Base-by-base conservation (phyloP, 2,888 invertebrate species). In the Drosophila stalkeri region DNA sequence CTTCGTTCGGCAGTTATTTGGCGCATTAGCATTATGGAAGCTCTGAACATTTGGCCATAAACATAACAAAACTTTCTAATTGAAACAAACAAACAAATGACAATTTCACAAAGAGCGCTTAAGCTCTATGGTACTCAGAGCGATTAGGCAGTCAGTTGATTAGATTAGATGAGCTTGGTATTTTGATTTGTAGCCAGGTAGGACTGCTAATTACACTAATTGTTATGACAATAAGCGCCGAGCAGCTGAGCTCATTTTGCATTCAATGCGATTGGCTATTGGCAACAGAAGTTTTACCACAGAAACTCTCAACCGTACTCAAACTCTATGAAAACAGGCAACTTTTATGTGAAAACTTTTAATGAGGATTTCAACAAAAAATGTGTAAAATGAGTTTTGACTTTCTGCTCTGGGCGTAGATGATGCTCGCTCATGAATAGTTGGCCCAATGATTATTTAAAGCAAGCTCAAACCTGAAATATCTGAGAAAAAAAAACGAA, bases 321-420 rank as follows among this genome's bases (percentile, higher is more conserved):
- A 64, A 75, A 64, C 55, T 57, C 80, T 8, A 52, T 73, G n/a
- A n/a, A 31, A 55, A 63, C 23, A 23, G 43, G 51, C 49, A 82
- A 86, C 64, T 75, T 79, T 79, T 65, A 81, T 76, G 67, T 20
- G 60, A 76, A 83, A 85, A 89, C 84, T 89, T 85, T 86, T 83
- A 89, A 85, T 86, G 84, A 89, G 89, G 70, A 75, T 73, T 82
- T 80, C 59, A 64, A 65, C 69, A 56, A 64, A 76, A 75, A 82
- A 71, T 76, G 68, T 66, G 61, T 69, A 69, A 82, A 67, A 76
- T 51, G 63, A 67, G 80, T 62, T 68, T 68, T 20, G 31, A 67
- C 43, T 64, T 47, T 41, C 3, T 37, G 75, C 68, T 57, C 64
- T 73, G 57, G 18, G 43, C 27, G 27, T 46, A 9, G 23, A 7